phyloP scores from a whole-genome alignment of 2,888 invertebrate species.

The Incurvaria masculella region DNA sequence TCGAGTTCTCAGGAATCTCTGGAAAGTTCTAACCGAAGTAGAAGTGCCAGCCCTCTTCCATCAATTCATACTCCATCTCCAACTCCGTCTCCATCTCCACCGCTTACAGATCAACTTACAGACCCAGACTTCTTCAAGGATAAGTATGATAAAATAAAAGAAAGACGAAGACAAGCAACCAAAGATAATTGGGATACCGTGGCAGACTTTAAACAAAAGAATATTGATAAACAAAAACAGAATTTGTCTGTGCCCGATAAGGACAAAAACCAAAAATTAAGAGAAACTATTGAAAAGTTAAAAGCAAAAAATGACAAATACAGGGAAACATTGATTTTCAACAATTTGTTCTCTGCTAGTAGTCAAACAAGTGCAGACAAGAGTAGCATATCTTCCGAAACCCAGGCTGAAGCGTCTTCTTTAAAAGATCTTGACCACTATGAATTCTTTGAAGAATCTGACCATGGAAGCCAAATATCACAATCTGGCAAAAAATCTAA shows the following conservation, averaged over 20 bases:
- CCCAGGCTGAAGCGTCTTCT: conserved; percentile 21
- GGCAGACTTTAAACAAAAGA: conserved; percentile 43
- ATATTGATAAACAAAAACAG: conserved; percentile 36
- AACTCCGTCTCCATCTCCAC: conserved; percentile 10
- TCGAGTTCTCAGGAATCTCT: conserved; percentile 32
- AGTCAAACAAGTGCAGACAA: conserved; percentile 24
- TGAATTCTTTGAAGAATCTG: conserved; percentile 25
- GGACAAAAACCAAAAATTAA: conserved; percentile 49
- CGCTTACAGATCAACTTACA: conserved; percentile 25
- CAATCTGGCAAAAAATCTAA: conserved; percentile 21
- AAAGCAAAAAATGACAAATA: conserved; percentile 61
- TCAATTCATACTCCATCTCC: conserved; percentile 39
- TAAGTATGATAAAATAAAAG: conserved; percentile 61
- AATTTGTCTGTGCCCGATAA: conserved; percentile 37
- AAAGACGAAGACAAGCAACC: conserved; percentile 54
- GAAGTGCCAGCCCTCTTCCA: conserved; percentile 45
- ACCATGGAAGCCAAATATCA: conserved; percentile 20
- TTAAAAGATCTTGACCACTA: conserved; percentile 22
- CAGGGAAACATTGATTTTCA: conserved; percentile 35
- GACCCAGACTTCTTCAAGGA: conserved; percentile 50
- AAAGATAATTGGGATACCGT: conserved; percentile 48
- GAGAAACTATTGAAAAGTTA: conserved; percentile 61
- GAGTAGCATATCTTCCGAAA: conserved; percentile 15
- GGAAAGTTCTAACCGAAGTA: conserved; percentile 41
- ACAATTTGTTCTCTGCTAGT: conserved; percentile 29